Conservation (phyloP, 2,888 invertebrate species). For the Scaptomyza polygonia region DNA sequence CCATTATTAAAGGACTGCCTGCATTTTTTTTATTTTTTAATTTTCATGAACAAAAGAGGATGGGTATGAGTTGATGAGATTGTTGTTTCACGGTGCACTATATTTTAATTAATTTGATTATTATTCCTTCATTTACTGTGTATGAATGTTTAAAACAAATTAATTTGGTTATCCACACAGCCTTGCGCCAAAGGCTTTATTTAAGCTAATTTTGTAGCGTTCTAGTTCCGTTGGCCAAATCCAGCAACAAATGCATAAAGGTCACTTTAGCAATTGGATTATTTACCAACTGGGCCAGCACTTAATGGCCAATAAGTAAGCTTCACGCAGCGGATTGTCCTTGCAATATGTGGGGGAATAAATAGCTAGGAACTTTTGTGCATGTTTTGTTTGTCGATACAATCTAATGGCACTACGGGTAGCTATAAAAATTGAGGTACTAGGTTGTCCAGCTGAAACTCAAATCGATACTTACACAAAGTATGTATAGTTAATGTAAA, state of each 20-base stretch:
- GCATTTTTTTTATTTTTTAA: conserved; percentile 21
- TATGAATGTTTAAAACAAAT: conserved; percentile 36
- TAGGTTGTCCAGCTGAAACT: neutral
- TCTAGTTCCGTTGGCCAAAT: conserved; percentile 18
- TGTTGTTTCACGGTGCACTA: conserved; percentile 17
- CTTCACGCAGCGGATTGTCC: neutral
- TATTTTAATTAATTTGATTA: conserved; percentile 66
- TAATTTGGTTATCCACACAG: conserved; percentile 45
- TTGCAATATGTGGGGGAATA: neutral
- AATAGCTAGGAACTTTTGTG: neutral
- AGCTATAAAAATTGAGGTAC: neutral
- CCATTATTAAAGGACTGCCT: conserved; percentile 28
- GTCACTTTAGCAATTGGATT: neutral
- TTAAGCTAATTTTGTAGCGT: conserved; percentile 49
- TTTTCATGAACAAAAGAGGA: conserved; percentile 21
- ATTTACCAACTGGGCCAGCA: neutral
- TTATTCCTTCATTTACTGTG: conserved; percentile 27
- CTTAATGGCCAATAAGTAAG: neutral
- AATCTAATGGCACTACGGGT: neutral
- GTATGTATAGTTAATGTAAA: neutral
- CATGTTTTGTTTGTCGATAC: neutral
- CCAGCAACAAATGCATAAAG: conserved; percentile 17
- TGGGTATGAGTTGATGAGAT: no score
- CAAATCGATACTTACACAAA: neutral
- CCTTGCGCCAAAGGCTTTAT: conserved; percentile 48